Conservation (phyloP, 2,888 invertebrate species). For the Eilema depressum region DNA sequence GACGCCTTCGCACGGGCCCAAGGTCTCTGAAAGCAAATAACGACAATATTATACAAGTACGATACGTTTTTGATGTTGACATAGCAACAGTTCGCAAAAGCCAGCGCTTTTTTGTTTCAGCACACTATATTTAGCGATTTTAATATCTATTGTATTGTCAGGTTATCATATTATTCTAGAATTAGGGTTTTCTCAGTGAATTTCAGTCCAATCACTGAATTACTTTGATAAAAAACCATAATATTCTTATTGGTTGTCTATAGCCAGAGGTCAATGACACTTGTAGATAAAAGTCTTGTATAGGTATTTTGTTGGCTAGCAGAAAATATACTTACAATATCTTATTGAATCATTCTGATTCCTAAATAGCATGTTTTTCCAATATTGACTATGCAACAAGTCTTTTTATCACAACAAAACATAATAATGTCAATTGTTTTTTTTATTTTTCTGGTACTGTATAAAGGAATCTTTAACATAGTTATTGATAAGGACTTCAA, state of each 20-base stretch:
- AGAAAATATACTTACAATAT: neutral
- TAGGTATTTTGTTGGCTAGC: neutral
- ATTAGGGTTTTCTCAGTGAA: neutral
- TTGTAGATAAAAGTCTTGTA: constrained; percentile 8
- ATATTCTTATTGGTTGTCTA: constrained; percentile 7
- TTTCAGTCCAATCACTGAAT: neutral
- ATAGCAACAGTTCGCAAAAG: constrained; percentile 33
- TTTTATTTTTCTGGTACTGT: neutral
- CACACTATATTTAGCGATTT: constrained; percentile 12
- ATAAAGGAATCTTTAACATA: neutral
- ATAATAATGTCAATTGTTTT: neutral
- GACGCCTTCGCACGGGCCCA: constrained; percentile 46
- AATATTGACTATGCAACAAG: neutral
- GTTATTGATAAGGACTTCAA: neutral
- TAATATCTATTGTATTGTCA: neutral
- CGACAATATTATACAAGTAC: constrained; percentile 23
- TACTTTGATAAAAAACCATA: neutral
- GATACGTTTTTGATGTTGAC: constrained; percentile 39
- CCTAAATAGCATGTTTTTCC: neutral
- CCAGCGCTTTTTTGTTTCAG: constrained; percentile 19
- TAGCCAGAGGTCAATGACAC: constrained; percentile 18
- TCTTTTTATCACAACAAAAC: neutral
- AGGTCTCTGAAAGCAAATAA: constrained; percentile 49
- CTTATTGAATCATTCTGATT: neutral
- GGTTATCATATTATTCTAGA: neutral